Conservation (phyloP, 1,140 invertebrate genomes). For the Drosophila jambulina region DNA sequence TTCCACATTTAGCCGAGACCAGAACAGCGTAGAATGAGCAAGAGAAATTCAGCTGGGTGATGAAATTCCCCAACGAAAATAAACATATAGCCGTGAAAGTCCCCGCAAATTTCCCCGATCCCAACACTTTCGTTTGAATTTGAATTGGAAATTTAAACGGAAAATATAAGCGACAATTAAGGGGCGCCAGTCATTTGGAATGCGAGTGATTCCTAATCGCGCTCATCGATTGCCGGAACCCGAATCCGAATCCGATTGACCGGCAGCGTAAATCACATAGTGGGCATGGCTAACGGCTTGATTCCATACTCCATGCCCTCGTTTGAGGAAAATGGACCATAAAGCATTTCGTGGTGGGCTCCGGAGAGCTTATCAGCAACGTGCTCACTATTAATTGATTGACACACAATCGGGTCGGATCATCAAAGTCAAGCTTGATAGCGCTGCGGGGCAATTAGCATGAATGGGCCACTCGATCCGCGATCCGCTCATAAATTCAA, state of each 20-base stretch:
- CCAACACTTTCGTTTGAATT: constrained; percentile 28
- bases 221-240: constrained; percentile 24
- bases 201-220: constrained; percentile 51
- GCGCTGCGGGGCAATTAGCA: constrained; percentile 50
- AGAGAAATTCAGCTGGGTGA: constrained; percentile 44
- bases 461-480: constrained; percentile 43
- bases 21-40: constrained; percentile 10
- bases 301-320: constrained; percentile 21
- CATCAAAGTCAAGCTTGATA: constrained; percentile 61
- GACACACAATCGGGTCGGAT: constrained; percentile 56
- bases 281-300: constrained; percentile 18
- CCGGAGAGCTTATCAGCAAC: constrained; percentile 59
- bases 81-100: constrained; percentile 27
- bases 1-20: constrained; percentile 34
- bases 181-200: constrained; percentile 28
- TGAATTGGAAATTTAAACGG: constrained; percentile 15
- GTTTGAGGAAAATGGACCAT: constrained; percentile 8
- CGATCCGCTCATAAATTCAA: constrained; percentile 34
- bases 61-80: constrained; percentile 58
- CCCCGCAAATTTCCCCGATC: constrained; percentile 29
- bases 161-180: constrained; percentile 10
- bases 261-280: constrained; percentile 21
- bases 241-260: constrained; percentile 21
- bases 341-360: constrained; percentile 22
- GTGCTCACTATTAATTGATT: constrained; percentile 67